Conservation (phyloP, 2,888 invertebrate species). For the Conomelus anceps region DNA sequence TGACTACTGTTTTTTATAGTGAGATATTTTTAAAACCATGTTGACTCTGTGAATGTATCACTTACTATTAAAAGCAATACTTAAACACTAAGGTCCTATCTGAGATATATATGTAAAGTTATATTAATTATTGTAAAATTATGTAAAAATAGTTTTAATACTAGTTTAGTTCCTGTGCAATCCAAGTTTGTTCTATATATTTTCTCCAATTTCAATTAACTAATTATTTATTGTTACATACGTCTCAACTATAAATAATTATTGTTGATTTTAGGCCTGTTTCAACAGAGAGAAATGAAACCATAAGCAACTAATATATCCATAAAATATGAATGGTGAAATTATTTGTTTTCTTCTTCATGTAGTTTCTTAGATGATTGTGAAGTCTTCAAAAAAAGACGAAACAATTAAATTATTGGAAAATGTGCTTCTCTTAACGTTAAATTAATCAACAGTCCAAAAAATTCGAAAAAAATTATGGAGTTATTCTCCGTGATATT, state of each 20-base stretch:
- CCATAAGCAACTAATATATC: background rate
- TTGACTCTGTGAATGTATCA: slow-evolving; percentile 18
- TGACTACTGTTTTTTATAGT: background rate
- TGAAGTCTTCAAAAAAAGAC: slow-evolving; percentile 14
- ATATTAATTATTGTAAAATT: slow-evolving; percentile 13
- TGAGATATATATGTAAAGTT: slow-evolving; percentile 22
- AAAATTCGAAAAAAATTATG: slow-evolving; percentile 14
- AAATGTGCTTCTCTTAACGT: background rate
- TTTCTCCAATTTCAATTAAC: background rate
- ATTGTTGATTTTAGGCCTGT: background rate
- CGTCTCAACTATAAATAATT: background rate
- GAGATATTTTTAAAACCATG: slow-evolving; percentile 20
- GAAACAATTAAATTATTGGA: background rate
- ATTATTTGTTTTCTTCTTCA: background rate
- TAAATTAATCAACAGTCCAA: slow-evolving; percentile 15
- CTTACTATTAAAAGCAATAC: slow-evolving; percentile 25
- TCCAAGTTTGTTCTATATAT: background rate
- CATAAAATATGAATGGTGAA: background rate
- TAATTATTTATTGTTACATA: no score
- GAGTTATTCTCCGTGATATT: slow-evolving; percentile 23
- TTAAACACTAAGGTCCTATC: slow-evolving; percentile 25
- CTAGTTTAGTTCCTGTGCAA: background rate
- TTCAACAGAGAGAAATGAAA: background rate
- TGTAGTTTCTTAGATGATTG: slow-evolving; percentile 1
- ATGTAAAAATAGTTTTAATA: background rate